Base-by-base conservation (phyloP, 2,888 invertebrate species). In the Falcaria lacertinaria region DNA sequence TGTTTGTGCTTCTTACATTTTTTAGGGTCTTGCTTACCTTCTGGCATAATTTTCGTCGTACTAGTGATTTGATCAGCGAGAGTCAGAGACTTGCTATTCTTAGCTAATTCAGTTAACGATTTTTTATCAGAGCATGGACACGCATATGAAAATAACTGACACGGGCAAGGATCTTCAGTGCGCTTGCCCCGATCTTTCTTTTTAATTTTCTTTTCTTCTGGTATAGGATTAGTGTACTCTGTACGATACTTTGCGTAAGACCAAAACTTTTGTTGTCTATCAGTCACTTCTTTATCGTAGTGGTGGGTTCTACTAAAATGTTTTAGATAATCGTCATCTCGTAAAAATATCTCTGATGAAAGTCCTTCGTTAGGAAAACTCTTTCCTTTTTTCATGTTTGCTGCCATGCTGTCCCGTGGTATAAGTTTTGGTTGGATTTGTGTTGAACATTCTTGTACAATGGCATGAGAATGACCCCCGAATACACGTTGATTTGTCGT, bases 61-160 rank as follows among this genome's bases (percentile, higher is more conserved):
- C 75, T 77, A 6, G 70, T 75, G 17, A 64, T 43, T 61, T 77
- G 64, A 48, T 75, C 64, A 39, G 50, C 45, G 41, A 60, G 57
- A 16, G 62, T 62, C 15, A 64, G 38, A n/a, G 63, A 63, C 45
- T 68, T 71, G 33, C 51, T 69, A n/a, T 57, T 68, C 54, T 62
- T 67, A 33, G 65, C 66, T 40, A 78, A 50, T 47, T 73, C 67
- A 7, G 68, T 68, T 1, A 69, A 55, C 8, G 77, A 77, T 52
- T 74, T 74, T 40, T 69, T 66, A 32, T 67, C 69, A 1, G 68
- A 68, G 50, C 84, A 86, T 33, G 81, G 77, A 48, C 82, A 83
- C 11, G 74, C 70, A 44, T 81, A 82, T 4, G 82, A 80, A 64
- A 84, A 84, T 45, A 85, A 56, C 60, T 84, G 80, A 54, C 84